These are phyloP conservation scores for Ormyrus thymus DNA, from an alignment of 2,888 invertebrate species.

Conservation along the genomic window DNA sequence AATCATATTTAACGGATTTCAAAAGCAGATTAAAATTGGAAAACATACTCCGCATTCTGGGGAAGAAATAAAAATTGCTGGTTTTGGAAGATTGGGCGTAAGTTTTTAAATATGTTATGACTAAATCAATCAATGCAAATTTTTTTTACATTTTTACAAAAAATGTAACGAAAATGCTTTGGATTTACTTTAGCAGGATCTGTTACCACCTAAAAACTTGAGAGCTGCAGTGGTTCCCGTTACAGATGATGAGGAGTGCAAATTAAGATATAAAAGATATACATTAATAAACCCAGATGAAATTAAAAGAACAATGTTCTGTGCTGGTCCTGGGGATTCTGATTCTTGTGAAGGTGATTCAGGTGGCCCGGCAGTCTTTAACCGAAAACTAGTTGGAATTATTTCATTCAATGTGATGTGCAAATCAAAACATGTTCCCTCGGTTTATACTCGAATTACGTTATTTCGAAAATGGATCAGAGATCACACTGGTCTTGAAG, in stretches of 20 bases:
- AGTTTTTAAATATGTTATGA: not conserved
- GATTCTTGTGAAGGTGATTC: constrained; percentile 53
- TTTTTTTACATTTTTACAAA: not conserved
- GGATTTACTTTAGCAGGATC: no score
- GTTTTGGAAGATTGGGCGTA: constrained; percentile 16
- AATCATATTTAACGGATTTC: not conserved
- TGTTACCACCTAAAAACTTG: no score
- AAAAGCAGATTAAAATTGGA: not conserved
- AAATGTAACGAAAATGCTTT: no score
- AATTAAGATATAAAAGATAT: no score
- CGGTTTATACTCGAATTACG: constrained; percentile 49
- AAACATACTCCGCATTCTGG: not conserved
- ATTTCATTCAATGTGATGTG: constrained; percentile 48
- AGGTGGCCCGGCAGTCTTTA: constrained; percentile 44
- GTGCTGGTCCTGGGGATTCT: not conserved
- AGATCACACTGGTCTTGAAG: constrained; percentile 34
- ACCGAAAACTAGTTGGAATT: constrained; percentile 44
- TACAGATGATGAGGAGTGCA: no score
- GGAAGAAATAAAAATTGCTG: not conserved
- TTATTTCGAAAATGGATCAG: constrained; percentile 27
- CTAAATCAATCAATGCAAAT: not conserved
- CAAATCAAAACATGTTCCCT: constrained; percentile 35
- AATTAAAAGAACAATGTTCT: not conserved
- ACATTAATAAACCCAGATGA: not conserved
- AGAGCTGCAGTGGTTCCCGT: no score